These are phyloP conservation scores for Microplitis mediator DNA, from an alignment of 1,140 invertebrate genomes.

Conservation along the genomic window DNA sequence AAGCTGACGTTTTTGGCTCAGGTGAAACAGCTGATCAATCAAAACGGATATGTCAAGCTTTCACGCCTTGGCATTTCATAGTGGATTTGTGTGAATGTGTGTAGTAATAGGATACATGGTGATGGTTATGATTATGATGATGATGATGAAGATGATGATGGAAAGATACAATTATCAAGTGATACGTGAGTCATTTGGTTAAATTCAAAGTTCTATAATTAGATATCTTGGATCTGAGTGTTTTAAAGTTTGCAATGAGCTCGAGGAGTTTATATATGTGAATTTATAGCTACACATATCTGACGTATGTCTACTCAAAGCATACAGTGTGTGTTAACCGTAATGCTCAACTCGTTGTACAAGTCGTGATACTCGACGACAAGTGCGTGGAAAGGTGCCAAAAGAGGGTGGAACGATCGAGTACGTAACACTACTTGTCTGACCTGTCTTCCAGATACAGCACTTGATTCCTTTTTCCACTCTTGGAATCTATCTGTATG, in stretches of 20 bases:
- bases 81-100: no score
- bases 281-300: neutral
- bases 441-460: constrained; percentile 7
- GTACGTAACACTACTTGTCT: neutral
- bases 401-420: neutral
- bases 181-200: no score
- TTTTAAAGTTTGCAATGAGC: no score
- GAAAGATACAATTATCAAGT: no score
- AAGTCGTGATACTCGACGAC: constrained; percentile 1
- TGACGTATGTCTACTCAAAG: neutral
- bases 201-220: no score
- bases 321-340: neutral
- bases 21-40: neutral
- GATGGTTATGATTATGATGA: no score
- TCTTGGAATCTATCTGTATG: neutral
- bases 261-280: no score
- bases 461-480: neutral
- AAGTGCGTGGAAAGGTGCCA: constrained; percentile 7
- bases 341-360: neutral
- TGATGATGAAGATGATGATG: no score
- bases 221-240: no score
- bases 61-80: neutral
- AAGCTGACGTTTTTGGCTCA: neutral
- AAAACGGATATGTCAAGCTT: neutral
- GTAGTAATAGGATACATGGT: no score